A percentile compares a stretch with the other conserved stretches of the same genome.
These are phyloP conservation scores for Gymnopithys bicolor DNA, from an alignment of 2,797 vertebrate species.

Conservation along the genomic window DNA sequence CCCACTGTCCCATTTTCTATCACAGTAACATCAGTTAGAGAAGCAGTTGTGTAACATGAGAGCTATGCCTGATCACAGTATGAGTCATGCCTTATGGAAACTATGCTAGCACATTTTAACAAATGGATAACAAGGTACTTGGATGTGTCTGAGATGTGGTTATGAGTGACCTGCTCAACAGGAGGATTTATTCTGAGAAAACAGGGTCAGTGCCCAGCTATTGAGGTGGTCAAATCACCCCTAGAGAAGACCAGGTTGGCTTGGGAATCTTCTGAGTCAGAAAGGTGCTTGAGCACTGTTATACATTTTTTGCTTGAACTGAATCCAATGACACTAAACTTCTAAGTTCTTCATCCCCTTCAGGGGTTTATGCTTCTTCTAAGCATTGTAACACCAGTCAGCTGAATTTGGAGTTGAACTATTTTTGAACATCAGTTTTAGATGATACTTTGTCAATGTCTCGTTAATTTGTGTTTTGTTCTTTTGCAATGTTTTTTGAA, in stretches of 20 bases:
- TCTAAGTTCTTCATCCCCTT: not conserved
- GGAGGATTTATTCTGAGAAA: not conserved
- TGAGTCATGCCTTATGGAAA: not conserved
- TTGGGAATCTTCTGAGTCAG: not conserved
- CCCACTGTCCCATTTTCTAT: not conserved
- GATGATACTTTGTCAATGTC: not conserved
- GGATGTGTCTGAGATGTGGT: not conserved
- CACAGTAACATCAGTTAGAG: not conserved
- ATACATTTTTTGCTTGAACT: not conserved
- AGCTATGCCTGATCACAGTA: not conserved
- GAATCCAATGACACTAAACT: not conserved
- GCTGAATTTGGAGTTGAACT: not conserved
- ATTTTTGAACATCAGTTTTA: not conserved
- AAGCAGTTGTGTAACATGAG: not conserved
- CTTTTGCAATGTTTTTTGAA: not conserved
- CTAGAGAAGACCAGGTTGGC: not conserved
- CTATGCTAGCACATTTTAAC: not conserved
- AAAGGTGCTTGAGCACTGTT: accelerated
- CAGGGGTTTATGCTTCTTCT: not conserved
- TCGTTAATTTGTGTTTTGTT: not conserved
- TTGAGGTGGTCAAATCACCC: not conserved
- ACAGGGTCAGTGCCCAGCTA: not conserved
- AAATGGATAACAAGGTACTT: not conserved
- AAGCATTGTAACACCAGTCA: not conserved
- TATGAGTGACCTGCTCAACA: not conserved